phyloP scores from a whole-genome alignment of 2,113 vertebrate species.

The Paracanthobrama guichenoti region DNA sequence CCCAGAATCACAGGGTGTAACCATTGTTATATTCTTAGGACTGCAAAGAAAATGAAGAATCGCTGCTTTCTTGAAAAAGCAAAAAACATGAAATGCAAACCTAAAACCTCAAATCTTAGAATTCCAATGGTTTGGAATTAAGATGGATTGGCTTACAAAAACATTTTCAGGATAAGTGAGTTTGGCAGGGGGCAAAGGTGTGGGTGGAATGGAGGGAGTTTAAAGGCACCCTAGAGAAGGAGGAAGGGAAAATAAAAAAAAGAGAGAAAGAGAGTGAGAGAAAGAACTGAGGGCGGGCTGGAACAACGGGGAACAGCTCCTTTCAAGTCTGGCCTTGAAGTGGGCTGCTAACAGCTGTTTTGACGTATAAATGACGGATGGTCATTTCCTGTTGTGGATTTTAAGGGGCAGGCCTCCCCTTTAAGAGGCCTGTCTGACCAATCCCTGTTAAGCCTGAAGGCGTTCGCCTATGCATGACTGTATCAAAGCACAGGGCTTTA shows the following conservation, averaged over 20 bases:
- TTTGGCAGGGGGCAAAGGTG: conserved; percentile 57
- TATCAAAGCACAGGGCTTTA: conserved; percentile 57
- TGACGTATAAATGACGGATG: conserved; percentile 81
- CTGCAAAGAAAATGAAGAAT: conserved; percentile 16
- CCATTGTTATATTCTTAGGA: conserved; percentile 56
- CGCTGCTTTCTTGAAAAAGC: conserved; percentile 63
- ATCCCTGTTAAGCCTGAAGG: conserved; percentile 68
- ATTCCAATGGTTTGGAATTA: conserved; percentile 36
- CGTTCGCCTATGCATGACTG: conserved; percentile 65
- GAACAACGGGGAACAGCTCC: conserved; percentile 72
- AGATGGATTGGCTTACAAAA: conserved; percentile 35
- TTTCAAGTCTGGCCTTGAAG: conserved; percentile 83
- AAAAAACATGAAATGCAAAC: background rate
- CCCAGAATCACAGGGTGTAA: conserved; percentile 51
- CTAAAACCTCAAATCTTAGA: conserved; percentile 26
- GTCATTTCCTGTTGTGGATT: conserved; percentile 87
- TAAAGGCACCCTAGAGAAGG: conserved; percentile 57
- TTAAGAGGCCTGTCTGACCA: conserved; percentile 73
- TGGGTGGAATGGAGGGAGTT: conserved; percentile 59
- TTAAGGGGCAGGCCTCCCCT: conserved; percentile 79
- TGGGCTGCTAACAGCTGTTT: conserved; percentile 86
- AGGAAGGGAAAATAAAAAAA: conserved; percentile 67
- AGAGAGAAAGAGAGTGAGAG: conserved; percentile 71
- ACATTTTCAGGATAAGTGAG: conserved; percentile 38
- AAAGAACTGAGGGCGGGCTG: conserved; percentile 69